These are phyloP conservation scores for Glaucidium brasilianum DNA, from an alignment of 2,113 vertebrate genomes.

Conservation along the genomic window DNA sequence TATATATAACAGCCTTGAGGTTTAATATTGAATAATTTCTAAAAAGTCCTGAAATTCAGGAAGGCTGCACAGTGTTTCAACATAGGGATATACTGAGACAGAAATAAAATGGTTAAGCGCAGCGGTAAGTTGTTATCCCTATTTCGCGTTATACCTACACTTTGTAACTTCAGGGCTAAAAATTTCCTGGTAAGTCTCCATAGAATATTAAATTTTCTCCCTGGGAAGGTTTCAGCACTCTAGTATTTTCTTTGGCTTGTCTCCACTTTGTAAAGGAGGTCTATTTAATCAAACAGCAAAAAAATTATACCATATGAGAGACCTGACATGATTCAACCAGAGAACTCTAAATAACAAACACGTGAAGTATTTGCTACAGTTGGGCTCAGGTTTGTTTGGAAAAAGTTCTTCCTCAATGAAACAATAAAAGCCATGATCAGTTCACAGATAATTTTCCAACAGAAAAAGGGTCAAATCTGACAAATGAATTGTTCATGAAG, in stretches of 20 bases:
- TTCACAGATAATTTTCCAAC: slow-evolving; percentile 1
- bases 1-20: background rate
- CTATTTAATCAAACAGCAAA: background rate
- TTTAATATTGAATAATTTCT: background rate
- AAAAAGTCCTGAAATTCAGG: background rate
- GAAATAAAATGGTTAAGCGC: background rate
- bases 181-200: background rate
- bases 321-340: background rate
- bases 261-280: background rate
- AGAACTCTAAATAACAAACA: background rate
- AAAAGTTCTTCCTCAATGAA: slow-evolving; percentile 28
- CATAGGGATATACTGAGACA: background rate
- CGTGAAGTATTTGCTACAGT: background rate
- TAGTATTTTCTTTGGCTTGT: background rate
- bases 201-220: background rate
- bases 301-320: background rate
- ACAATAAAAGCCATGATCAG: slow-evolving; percentile 11
- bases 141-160: background rate
- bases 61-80: background rate
- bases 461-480: background rate
- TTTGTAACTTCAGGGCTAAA: background rate
- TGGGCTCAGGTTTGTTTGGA: background rate
- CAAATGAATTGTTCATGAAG: slow-evolving; percentile 12
- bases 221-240: background rate
- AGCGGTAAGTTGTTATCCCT: background rate